A percentile compares a stretch with the other conserved stretches of the same genome.
These are phyloP conservation scores for Cyrtorhinus lividipennis DNA, from an alignment of 1,140 invertebrate species.

Conservation along the genomic window DNA sequence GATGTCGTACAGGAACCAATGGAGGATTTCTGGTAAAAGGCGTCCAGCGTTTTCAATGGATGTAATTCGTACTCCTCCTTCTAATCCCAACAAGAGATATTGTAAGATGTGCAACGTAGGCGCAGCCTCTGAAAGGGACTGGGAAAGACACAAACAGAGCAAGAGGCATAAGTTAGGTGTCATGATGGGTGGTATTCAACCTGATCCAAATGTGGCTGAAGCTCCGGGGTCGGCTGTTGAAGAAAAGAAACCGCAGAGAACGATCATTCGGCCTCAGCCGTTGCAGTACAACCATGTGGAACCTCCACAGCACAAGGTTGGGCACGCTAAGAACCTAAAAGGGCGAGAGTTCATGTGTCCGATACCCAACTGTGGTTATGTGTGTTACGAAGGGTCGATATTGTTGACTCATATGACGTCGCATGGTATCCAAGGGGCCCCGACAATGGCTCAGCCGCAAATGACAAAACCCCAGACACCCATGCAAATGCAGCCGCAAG, in stretches of 20 bases:
- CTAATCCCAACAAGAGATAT: too few relatives aligned
- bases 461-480: neutral
- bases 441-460: too few relatives aligned
- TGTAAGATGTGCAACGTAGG: neutral
- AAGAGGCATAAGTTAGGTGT: neutral
- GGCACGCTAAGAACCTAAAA: neutral
- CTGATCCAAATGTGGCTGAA: too few relatives aligned
- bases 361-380: slow-evolving; percentile 8
- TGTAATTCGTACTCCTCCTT: too few relatives aligned
- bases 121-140: neutral
- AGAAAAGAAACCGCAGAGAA: neutral
- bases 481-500: neutral
- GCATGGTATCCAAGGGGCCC: neutral
- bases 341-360: slow-evolving; percentile 9
- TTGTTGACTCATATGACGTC: slow-evolving; percentile 10
- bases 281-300: neutral
- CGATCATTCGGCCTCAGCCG: neutral
- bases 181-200: neutral
- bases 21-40: neutral
- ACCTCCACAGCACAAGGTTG: neutral
- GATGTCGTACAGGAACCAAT: neutral
- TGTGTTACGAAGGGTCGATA: slow-evolving; percentile 6
- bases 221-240: neutral
- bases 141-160: neutral
- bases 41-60: too few relatives aligned